Evolutionary conservation across 2,113 vertebrate genomes (phyloP), one percentile per base, ranked within the genome.

Genomic region (Seriola rivoliana): DNA sequence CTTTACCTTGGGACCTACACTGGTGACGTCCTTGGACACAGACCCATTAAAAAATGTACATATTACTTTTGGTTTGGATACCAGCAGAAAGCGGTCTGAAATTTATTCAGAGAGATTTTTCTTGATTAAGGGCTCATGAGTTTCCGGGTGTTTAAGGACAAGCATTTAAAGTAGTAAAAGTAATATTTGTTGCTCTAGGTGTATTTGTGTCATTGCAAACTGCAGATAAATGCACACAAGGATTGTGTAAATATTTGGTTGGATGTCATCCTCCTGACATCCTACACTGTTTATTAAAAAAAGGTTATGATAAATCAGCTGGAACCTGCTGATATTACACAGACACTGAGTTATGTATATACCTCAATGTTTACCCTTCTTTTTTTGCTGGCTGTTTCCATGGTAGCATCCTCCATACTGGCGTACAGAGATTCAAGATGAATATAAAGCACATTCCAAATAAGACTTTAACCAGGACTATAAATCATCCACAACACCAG

Each of bases 381-480:
- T 34, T 69, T 58, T 59, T 32, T 62, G 21, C 50, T 23, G 62
- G 25, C 19, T 58, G 77, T 84, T 87, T 84, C 81, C 63, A 78
- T 84, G 58, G 81, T 55, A 78, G 48, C 77, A 52, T 2, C 9
- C 40, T 42, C 40, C 7, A 3, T 42, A 42, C 40, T 42, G 8
- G 8, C 7, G 40, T 42, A 11, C 40, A 10, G 40, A 42, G 40
- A 42, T 42, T 7, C 40, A 42, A 42, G 40, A 42, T 42, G 40
- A 7, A 42, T 42, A 42, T 42, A 42, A 42, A 42, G 40, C 40
- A 42, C 40, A 42, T 42, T 10, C 40, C 8, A 11, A 42, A 42
- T 42, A 42, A 42, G 40, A 42, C 40, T 11, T 10, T 42, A 42
- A 42, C 8, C 40, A 42, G 40, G 40, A 42, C 40, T 42, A 42